A percentile compares a stretch with the other conserved stretches of the same genome.
Evolutionary conservation across 92 coral and sea anemone species (phyloP).

Genomic region (Muricea muricata): DNA sequence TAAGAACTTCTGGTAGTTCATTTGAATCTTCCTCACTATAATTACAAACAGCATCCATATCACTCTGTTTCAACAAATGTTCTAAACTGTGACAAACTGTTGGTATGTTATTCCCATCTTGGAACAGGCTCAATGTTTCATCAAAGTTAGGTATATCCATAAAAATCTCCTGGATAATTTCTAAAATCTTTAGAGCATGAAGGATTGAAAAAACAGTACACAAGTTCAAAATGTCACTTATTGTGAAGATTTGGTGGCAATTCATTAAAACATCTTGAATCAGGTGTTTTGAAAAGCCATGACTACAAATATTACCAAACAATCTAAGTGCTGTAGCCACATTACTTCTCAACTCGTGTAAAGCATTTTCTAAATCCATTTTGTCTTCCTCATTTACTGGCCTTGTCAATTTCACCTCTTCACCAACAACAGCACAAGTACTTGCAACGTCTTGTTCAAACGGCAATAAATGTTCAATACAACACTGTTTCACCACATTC

Average conservation of each 20-base stretch:
- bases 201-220: slow-evolving; percentile 60
- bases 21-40: no score
- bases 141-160: slow-evolving; percentile 69
- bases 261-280: slow-evolving; percentile 51
- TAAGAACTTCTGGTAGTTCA: no score
- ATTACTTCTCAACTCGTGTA: slow-evolving; percentile 21
- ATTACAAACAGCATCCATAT: no score
- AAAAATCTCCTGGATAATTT: slow-evolving; percentile 62
- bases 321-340: background rate
- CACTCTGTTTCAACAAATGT: no score
- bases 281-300: slow-evolving; percentile 49
- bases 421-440: no score
- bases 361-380: slow-evolving; percentile 22
- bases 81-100: no score
- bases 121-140: slow-evolving; percentile 46
- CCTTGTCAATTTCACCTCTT: slow-evolving; percentile 9
- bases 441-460: no score
- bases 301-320: slow-evolving; percentile 30
- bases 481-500: no score
- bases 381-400: slow-evolving; percentile 40
- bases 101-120: no score
- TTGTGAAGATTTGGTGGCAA: slow-evolving; percentile 50
- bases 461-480: no score
- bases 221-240: slow-evolving; percentile 44
- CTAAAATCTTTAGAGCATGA: slow-evolving; percentile 50